Percentiles rank a stretch among this genome's conserved stretches.
Evolutionary conservation across 1,140 invertebrate genomes (phyloP).

Genomic region (Lasioglossum baleicum): DNA sequence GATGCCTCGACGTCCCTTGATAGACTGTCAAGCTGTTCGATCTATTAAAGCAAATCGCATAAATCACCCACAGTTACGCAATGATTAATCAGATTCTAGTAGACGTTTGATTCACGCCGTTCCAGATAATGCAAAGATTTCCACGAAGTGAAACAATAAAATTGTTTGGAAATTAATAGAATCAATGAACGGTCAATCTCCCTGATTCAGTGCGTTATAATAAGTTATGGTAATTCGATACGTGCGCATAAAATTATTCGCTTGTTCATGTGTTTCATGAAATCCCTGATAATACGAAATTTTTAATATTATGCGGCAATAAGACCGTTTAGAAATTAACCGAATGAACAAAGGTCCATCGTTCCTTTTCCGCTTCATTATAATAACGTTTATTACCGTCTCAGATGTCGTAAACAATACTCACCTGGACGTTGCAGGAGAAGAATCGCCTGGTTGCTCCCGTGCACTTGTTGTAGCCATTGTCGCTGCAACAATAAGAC

Average conservation of each 20-base stretch:
- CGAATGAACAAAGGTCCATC: too few relatives aligned
- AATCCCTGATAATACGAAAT: too few relatives aligned
- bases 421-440: conserved; percentile 93
- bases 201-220: too few relatives aligned
- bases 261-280: too few relatives aligned
- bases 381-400: background rate
- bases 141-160: background rate
- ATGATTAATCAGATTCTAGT: conserved; percentile 40
- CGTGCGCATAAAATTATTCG: too few relatives aligned
- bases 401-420: conserved; percentile 31
- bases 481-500: conserved; percentile 77
- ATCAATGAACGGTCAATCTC: too few relatives aligned
- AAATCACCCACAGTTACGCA: conserved; percentile 42
- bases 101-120: background rate
- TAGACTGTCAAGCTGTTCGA: conserved; percentile 41
- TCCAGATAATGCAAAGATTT: background rate
- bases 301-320: too few relatives aligned
- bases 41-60: conserved; percentile 54
- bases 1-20: conserved; percentile 15
- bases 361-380: too few relatives aligned
- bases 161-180: background rate
- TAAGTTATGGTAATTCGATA: too few relatives aligned
- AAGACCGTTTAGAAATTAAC: too few relatives aligned
- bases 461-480: conserved; percentile 83
- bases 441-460: conserved; percentile 91